Evolutionary conservation across 1,140 invertebrate species (phyloP).

Genomic region (Drosophila insularis): DNA sequence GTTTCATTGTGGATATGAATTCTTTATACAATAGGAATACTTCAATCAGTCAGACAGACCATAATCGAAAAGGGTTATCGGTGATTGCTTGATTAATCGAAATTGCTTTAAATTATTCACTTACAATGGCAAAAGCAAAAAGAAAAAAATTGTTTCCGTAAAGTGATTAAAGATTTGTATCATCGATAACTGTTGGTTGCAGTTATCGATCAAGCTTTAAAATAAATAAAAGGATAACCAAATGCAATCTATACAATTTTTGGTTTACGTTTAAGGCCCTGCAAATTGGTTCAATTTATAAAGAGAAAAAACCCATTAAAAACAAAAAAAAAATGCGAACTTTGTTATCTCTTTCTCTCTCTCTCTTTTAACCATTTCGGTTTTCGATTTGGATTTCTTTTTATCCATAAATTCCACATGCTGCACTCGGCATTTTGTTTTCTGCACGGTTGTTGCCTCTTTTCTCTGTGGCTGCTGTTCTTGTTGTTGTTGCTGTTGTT

Average conservation of each 20-base stretch:
- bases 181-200: too few relatives aligned
- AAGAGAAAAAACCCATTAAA: neutral
- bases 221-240: neutral
- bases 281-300: slow-evolving; percentile 3
- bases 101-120: too few relatives aligned
- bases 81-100: too few relatives aligned
- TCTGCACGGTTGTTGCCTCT: slow-evolving; percentile 43
- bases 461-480: neutral
- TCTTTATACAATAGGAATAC: too few relatives aligned
- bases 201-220: neutral
- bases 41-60: too few relatives aligned
- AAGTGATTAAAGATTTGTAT: too few relatives aligned
- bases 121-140: too few relatives aligned
- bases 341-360: slow-evolving; percentile 1
- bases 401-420: slow-evolving; percentile 55
- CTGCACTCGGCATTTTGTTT: slow-evolving; percentile 44
- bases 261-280: neutral
- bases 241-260: neutral
- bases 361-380: neutral
- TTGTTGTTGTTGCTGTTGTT: neutral
- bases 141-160: too few relatives aligned
- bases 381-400: slow-evolving; percentile 40
- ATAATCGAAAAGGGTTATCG: too few relatives aligned
- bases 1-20: too few relatives aligned
- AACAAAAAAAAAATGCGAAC: neutral